Evolutionary conservation across 2,888 invertebrate species (phyloP), one percentile per base, ranked within the genome.

Genomic region (Baccha elongata): DNA sequence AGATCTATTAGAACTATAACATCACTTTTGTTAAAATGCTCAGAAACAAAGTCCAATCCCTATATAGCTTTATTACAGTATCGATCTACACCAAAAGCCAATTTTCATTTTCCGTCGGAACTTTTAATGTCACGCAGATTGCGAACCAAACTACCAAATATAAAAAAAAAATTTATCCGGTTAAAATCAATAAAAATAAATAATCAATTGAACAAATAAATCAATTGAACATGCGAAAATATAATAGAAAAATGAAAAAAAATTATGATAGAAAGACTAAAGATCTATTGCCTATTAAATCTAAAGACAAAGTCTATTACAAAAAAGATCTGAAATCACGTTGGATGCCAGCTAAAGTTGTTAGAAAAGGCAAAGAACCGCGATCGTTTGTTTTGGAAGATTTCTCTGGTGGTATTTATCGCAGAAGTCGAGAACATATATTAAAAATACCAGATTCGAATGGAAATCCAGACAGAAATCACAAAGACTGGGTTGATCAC

Each of bases 341-440:
- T 15, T 58, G 40, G 55, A 10, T 60, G 17, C 44, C 42, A 11
- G 60, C 29, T 29, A 44, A 15, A 1, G 10, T 60, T 29, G 29
- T 60, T 23, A 60, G 21, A 2, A 26, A 60, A 29, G 44, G 60
- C 17, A 44, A 60, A 60, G 42, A 58, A 58, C 55, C 55, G 15
- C 55, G 55, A 10, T 58, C 40, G 40, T 58, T 23, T 40, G 13
- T 55, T 19, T 11, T 55, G 21, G 13, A 55, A 40, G 55, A 55
- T 32, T 21, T 21, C n/a, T 58, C 55, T 55, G 53, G 42, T 42
- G 23, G 26, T 58, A 58, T 10, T 5, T 58, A 42, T 58, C 42
- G 60, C 29, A 44, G 42, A 23, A 53, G 35, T 53, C 35, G 55
- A 21, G 55, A 55, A 55, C 52, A 65, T 65, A 65, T 50, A 23